Evolutionary conservation across 1,140 invertebrate species (phyloP), one percentile per base, ranked within the genome.

Genomic region (Eumeta japonica): DNA sequence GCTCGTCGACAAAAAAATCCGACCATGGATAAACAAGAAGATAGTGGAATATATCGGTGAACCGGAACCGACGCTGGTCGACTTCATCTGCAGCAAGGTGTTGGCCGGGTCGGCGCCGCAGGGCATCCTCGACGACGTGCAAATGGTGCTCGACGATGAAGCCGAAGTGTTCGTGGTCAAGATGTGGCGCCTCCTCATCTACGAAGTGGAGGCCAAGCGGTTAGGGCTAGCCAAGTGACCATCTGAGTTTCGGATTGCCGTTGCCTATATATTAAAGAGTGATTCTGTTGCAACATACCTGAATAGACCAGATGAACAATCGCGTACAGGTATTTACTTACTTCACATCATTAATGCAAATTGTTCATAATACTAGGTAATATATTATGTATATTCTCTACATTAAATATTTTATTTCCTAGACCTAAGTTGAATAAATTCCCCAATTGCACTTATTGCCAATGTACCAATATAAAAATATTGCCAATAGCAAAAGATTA

Each of bases 101-200:
- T 82, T 96, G 72, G 88, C 89, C 28, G 90, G 92, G 37, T 94
- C 90, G 58, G 83, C 87, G 48, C 94, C 97, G 24, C 89, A 94
- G 64, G 87, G 87, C 58, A 95, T 99, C 59, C 83, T 98, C 17
- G 92, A 96, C 66, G 96, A 99, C 82, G 93, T 99, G 52, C 92
- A 95, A 81, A 97, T 98, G 94, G 95, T 97, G n/a, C 79, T 99
- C 50, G 97, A 98, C 73, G 96, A 99, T 71, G 97, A 99, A 78
- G 96, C 97, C 4, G 96, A 99, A 81, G 93, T 98, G 35, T 99
- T 99, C 82, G 94, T 98, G 52, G 94, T 98, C 24, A 99, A 99
- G 84, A 96, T 99, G 92, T 99, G 96, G 97, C 83, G 97, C 58
- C 82, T 99, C 66, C 81, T 99, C 37, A 97, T 99, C 54, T 99